These are phyloP conservation scores for Drosophila ezoana DNA, from an alignment of 2,888 invertebrate species.

Conservation along the genomic window DNA sequence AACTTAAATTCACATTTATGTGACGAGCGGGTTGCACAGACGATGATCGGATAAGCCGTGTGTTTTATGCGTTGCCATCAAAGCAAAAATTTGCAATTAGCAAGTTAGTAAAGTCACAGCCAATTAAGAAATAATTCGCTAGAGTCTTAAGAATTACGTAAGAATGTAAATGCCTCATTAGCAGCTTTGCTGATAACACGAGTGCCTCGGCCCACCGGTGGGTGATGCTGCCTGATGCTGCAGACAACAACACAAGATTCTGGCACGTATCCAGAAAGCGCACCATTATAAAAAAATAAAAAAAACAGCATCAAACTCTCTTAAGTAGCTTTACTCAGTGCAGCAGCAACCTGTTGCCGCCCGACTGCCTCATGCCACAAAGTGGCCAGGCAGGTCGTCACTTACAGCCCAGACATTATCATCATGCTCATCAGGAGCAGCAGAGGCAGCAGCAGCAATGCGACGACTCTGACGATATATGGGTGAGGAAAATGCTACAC, in stretches of 20 bases:
- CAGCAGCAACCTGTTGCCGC: constrained; percentile 44
- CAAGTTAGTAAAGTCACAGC: constrained; percentile 26
- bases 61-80: constrained; percentile 10
- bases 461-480: constrained; percentile 37
- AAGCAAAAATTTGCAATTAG: constrained; percentile 31
- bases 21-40: constrained; percentile 38
- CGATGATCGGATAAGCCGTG: constrained; percentile 29
- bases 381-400: constrained; percentile 46
- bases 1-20: constrained; percentile 32
- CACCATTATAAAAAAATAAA: neutral
- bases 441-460: constrained; percentile 5
- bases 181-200: constrained; percentile 30
- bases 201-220: neutral
- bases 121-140: constrained; percentile 43
- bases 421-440: constrained; percentile 51
- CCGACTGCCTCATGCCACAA: constrained; percentile 29
- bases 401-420: constrained; percentile 55
- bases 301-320: constrained; percentile 18
- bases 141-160: constrained; percentile 10
- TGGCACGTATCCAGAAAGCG: constrained; percentile 44
- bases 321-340: constrained; percentile 28
- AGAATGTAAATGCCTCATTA: constrained; percentile 45
- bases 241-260: constrained; percentile 6
- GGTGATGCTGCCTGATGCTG: constrained; percentile 8
- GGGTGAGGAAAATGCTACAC: constrained; percentile 56